Conservation (phyloP, 1,140 invertebrate species). For the Marisa cornuarietis region DNA sequence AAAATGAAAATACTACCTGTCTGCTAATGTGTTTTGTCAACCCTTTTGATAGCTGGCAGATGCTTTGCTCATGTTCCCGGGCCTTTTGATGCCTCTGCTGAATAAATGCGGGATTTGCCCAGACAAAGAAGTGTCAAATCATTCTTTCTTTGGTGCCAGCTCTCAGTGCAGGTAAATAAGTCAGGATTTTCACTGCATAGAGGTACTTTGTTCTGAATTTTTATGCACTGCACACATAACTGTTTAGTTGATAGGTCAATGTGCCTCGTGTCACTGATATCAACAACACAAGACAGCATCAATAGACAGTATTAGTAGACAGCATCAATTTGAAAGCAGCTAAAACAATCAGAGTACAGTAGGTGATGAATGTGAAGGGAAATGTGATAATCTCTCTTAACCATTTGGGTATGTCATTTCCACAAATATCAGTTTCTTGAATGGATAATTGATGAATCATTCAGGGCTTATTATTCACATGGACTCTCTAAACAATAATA, state of each 20-base stretch:
- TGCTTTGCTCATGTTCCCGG: conserved; percentile 86
- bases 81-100: conserved; percentile 76
- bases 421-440: no score
- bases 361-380: no score
- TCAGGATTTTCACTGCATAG: not conserved
- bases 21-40: not conserved
- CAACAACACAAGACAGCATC: not conserved
- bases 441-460: no score
- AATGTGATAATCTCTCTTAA: no score
- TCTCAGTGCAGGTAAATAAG: conserved; percentile 41
- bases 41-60: conserved; percentile 72
- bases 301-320: no score
- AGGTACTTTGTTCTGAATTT: no score
- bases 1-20: not conserved
- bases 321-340: not conserved
- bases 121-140: conserved; percentile 73
- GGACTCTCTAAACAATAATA: no score
- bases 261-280: not conserved
- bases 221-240: not conserved
- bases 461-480: no score
- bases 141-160: conserved; percentile 65
- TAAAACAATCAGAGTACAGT: no score
- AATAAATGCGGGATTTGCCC: conserved; percentile 81
- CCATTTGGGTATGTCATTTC: no score
- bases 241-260: not conserved